phyloP scores from a whole-genome alignment of 2,888 invertebrate species.

The Chrysotoxum bicinctum region DNA sequence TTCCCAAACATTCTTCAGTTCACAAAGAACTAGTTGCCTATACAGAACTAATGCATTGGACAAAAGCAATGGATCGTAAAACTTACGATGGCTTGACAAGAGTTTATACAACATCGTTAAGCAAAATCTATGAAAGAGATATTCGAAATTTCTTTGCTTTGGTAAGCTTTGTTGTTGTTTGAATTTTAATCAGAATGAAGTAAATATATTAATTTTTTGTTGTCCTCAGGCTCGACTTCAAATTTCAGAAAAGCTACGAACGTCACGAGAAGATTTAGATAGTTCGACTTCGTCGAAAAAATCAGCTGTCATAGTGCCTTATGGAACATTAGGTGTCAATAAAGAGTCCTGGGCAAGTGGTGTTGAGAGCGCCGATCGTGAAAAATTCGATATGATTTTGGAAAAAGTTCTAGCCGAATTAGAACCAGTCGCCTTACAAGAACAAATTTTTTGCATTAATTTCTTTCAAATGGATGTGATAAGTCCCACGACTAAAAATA shows the following conservation, averaged over 20 bases:
- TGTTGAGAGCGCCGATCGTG: slow-evolving; percentile 84
- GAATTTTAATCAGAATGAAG: neutral
- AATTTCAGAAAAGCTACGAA: slow-evolving; percentile 79
- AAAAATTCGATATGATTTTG: slow-evolving; percentile 86
- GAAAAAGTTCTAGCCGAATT: slow-evolving; percentile 94
- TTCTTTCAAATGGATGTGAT: slow-evolving; percentile 93
- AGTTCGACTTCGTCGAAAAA: slow-evolving; percentile 80
- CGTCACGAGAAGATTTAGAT: slow-evolving; percentile 81
- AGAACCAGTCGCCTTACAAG: slow-evolving; percentile 95
- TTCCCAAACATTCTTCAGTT: slow-evolving; percentile 90
- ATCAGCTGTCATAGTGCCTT: slow-evolving; percentile 79
- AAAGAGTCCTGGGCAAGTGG: slow-evolving; percentile 86
- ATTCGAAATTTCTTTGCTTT: slow-evolving; percentile 82
- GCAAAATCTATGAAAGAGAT: slow-evolving; percentile 94
- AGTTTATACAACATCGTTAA: slow-evolving; percentile 91
- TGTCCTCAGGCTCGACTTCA: slow-evolving; percentile 78
- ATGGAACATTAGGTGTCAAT: slow-evolving; percentile 84
- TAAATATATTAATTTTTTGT: neutral
- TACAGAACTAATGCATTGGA: slow-evolving; percentile 95
- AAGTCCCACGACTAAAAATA: slow-evolving; percentile 84
- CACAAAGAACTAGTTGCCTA: slow-evolving; percentile 94
- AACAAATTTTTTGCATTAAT: slow-evolving; percentile 96
- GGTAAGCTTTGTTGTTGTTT: slow-evolving; percentile 70
- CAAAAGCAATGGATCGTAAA: slow-evolving; percentile 92
- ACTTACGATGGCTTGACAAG: slow-evolving; percentile 91